Conservation (phyloP, 2,797 vertebrate species). For the Syngnathus acus region DNA sequence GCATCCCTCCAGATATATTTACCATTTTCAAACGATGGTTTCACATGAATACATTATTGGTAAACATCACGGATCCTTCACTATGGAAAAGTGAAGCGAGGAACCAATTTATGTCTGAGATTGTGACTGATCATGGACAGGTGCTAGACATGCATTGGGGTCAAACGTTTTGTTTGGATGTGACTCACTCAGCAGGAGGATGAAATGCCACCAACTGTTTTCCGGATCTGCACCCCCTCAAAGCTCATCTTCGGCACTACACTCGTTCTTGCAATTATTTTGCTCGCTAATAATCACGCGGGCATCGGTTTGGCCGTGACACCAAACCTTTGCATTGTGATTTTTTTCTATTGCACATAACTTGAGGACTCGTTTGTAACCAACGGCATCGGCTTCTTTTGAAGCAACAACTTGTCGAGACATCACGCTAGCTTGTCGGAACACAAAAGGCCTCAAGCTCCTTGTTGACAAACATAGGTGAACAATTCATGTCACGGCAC, state of each 20-base stretch:
- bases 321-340: neutral
- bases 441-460: neutral
- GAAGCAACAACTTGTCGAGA: neutral
- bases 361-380: neutral
- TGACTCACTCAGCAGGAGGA: conserved; percentile 1
- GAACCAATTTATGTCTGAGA: too few species aligned
- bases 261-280: neutral
- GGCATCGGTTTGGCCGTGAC: neutral
- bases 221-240: neutral
- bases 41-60: too few species aligned
- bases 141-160: neutral
- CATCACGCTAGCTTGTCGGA: neutral
- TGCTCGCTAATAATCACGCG: neutral
- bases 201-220: neutral
- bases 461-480: neutral
- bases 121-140: neutral
- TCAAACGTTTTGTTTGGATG: neutral
- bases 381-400: neutral
- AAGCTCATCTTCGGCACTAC: too few species aligned
- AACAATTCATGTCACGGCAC: neutral
- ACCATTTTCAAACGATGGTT: too few species aligned
- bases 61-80: too few species aligned
- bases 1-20: too few species aligned
- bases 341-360: neutral
- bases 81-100: too few species aligned